These are phyloP conservation scores for Aspidiotus rigidus DNA, from an alignment of 2,888 invertebrate species.

Conservation along the genomic window DNA sequence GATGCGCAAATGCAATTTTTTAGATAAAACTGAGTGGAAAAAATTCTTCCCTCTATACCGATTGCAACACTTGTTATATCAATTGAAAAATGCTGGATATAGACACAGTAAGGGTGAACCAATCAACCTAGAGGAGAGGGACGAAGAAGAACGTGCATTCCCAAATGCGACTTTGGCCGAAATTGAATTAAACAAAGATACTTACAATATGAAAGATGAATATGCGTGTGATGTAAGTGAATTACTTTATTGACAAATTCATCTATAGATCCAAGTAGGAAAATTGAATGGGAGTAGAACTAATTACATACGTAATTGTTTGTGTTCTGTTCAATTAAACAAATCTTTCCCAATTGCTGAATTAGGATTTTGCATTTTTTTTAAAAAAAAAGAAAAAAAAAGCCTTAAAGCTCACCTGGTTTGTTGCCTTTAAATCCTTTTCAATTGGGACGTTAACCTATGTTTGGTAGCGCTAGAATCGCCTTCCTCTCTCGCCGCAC, in stretches of 20 bases:
- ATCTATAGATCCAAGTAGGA: too few species aligned
- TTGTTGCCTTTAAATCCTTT: too few species aligned
- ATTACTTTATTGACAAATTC: too few species aligned
- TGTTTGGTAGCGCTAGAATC: too few species aligned
- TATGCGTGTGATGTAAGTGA: constrained; percentile 14
- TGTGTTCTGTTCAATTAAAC: not conserved
- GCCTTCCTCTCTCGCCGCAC: too few species aligned
- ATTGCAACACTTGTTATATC: not conserved
- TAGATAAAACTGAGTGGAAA: not conserved
- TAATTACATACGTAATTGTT: too few species aligned
- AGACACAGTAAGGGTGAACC: too few species aligned
- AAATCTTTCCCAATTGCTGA: not conserved
- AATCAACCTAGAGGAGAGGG: too few species aligned
- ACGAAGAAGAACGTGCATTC: not conserved
- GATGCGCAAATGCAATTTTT: not conserved
- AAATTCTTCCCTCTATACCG: not conserved
- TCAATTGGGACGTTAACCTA: too few species aligned
- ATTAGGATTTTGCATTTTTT: not conserved
- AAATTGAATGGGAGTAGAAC: not conserved
- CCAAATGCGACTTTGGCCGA: constrained; percentile 11
- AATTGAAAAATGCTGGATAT: not conserved
- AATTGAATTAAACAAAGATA: constrained; percentile 16
- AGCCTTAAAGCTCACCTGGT: too few species aligned
- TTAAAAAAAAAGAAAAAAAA: too few species aligned
- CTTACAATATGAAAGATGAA: constrained; percentile 7